These are phyloP conservation scores for Myiotriccus ornatus DNA, from an alignment of 2,797 vertebrate species.

Conservation along the genomic window DNA sequence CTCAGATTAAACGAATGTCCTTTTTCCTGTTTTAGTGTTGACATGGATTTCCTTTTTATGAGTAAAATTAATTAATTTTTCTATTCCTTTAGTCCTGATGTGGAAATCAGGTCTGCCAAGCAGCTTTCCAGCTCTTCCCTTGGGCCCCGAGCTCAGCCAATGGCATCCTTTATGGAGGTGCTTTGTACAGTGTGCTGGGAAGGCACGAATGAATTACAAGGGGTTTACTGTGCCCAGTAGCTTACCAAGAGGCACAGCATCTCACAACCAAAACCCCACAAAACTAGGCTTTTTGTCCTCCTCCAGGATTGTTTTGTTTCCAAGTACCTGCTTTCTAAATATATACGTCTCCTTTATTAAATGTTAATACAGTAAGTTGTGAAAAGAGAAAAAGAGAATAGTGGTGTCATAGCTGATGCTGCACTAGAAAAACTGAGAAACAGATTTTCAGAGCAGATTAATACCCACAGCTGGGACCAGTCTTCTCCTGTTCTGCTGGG, in stretches of 20 bases:
- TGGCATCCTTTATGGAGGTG: background rate
- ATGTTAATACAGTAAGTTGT: background rate
- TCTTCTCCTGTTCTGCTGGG: background rate
- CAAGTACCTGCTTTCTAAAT: constrained; percentile 24
- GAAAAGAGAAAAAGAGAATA: background rate
- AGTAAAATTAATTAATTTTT: constrained; percentile 70
- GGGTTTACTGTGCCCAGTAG: constrained; percentile 29
- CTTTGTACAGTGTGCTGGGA: constrained; percentile 24
- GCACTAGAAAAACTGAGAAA: background rate
- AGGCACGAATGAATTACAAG: constrained; percentile 38
- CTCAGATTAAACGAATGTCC: constrained; percentile 68
- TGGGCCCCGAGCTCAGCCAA: constrained; percentile 34
- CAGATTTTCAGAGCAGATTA: constrained; percentile 3
- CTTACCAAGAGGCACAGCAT: constrained; percentile 2
- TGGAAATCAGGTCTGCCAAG: constrained; percentile 54
- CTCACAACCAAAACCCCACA: background rate
- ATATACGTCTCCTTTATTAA: background rate
- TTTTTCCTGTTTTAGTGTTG: constrained; percentile 69
- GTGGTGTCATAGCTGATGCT: background rate
- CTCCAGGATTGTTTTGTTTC: background rate
- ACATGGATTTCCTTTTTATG: constrained; percentile 68
- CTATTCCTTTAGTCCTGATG: background rate
- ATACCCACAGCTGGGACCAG: background rate
- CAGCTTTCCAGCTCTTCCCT: constrained; percentile 25
- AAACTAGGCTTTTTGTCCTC: background rate